A percentile compares a stretch with the other conserved stretches of the same genome.
Evolutionary conservation across 2,888 invertebrate genomes (phyloP).

Genomic region (Laothoe populi): DNA sequence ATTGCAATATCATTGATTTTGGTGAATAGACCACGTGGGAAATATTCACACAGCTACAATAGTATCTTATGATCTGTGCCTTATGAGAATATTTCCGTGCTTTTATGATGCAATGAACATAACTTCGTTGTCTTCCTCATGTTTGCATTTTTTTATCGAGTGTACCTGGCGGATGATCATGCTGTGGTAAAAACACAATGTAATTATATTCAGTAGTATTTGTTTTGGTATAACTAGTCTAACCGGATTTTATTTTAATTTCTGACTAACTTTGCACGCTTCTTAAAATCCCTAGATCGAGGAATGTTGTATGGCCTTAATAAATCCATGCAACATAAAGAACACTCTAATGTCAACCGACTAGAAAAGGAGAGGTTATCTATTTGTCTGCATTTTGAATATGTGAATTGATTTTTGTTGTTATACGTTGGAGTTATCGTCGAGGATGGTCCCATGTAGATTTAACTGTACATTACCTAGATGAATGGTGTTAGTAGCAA

Average conservation of each 20-base stretch:
- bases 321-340: no score
- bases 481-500: no score
- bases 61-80: conserved; percentile 41
- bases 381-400: no score
- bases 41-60: conserved; percentile 39
- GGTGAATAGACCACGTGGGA: conserved; percentile 37
- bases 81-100: conserved; percentile 30
- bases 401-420: no score
- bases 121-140: conserved; percentile 22
- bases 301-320: no score
- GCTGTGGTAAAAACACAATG: neutral
- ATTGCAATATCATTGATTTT: conserved; percentile 33
- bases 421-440: no score
- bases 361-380: no score
- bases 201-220: neutral
- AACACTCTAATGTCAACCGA: no score
- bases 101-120: conserved; percentile 24
- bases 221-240: neutral
- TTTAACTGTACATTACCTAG: no score
- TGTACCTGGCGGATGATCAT: neutral
- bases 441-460: no score
- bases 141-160: neutral
- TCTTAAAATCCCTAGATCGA: neutral
- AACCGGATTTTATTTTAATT: neutral
- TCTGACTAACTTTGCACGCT: neutral